Conservation (phyloP, 2,888 invertebrate genomes). For the Alloscopus bannaensis region DNA sequence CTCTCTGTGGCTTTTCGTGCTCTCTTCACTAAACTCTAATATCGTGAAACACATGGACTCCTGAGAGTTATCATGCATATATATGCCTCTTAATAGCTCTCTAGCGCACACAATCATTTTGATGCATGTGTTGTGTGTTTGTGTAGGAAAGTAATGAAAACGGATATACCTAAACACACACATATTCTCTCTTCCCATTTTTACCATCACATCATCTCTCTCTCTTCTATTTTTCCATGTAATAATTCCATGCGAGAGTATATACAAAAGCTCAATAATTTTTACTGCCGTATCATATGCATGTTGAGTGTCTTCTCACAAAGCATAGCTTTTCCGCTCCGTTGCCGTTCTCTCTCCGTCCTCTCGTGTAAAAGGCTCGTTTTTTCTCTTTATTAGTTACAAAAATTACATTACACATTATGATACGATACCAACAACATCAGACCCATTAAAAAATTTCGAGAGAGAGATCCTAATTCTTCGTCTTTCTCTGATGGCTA, state of each 20-base stretch:
- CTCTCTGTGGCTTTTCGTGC: conserved; percentile 40
- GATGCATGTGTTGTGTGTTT: conserved; percentile 12
- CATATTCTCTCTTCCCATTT: conserved; percentile 44
- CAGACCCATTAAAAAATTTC: conserved; percentile 12
- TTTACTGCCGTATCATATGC: background rate
- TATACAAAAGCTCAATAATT: background rate
- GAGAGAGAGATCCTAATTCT: conserved; percentile 7
- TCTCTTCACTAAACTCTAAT: conserved; percentile 2
- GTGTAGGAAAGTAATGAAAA: conserved; percentile 37
- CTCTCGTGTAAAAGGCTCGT: no score
- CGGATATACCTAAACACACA: conserved; percentile 54
- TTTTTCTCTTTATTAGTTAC: conserved; percentile 23
- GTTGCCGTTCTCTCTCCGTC: conserved; percentile 21
- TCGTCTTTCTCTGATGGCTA: no score
- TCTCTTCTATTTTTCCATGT: conserved; percentile 44
- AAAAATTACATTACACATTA: conserved; percentile 9
- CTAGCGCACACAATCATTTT: background rate
- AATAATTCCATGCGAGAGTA: no score
- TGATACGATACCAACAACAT: conserved; percentile 22
- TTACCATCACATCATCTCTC: conserved; percentile 42
- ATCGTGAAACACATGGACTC: conserved; percentile 38
- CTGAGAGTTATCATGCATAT: conserved; percentile 18
- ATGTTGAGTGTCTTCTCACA: background rate
- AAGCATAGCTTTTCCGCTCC: conserved; percentile 30
- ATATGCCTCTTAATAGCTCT: background rate